Base-by-base conservation (phyloP, 37 sponge, comb jelly and placozoan genomes). In the Haliclona indistincta region DNA sequence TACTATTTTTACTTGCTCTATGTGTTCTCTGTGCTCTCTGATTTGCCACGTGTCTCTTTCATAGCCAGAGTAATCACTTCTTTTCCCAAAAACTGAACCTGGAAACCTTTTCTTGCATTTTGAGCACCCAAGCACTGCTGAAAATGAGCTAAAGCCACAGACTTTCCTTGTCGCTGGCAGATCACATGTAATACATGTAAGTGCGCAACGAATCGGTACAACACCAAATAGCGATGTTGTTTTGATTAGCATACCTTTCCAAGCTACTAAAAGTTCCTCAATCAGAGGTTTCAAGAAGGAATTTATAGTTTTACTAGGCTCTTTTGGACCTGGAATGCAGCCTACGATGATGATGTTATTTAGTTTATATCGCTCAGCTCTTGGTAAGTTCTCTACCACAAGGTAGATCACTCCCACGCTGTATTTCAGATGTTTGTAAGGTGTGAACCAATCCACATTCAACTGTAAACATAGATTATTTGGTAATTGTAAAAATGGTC, bases 381-480 rank as follows among this genome's bases (percentile, higher is more conserved):
- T 37, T 39, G 81, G 88, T 32, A 87, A 43, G 41, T 87, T 87
- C 37, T 76, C 77, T 70, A 87, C 64, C 33, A 75, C 64, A 23
- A 87, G 45, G 52, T 87, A 87, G 13, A 87, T 63, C 0, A 81
- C 77, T 54, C 88, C 88, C 23, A 76, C 67, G 38, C 81, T 81
- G 49, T 87, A 87, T 35, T 54, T 68, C 65, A 52, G 43, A 32
- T 69, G 69, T n/a, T 69, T 32, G 47, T 35, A 83, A 0, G 83
- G 84, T 45, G 67, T 61, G 61, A 84, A 76, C 68, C 76, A 84
- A 41, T 79, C 86, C 6, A 87, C 81, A 87, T 87, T 87, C 44
- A 87, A 43, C 6, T 36, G 61, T 64, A 81, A 25, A 36, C 68
- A 33, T 42, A 56, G 80, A 26, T 42, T 55, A 29, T 38, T 51